These are phyloP conservation scores for Acromyrmex heyeri DNA, from an alignment of 1,140 invertebrate species.

Conservation along the genomic window DNA sequence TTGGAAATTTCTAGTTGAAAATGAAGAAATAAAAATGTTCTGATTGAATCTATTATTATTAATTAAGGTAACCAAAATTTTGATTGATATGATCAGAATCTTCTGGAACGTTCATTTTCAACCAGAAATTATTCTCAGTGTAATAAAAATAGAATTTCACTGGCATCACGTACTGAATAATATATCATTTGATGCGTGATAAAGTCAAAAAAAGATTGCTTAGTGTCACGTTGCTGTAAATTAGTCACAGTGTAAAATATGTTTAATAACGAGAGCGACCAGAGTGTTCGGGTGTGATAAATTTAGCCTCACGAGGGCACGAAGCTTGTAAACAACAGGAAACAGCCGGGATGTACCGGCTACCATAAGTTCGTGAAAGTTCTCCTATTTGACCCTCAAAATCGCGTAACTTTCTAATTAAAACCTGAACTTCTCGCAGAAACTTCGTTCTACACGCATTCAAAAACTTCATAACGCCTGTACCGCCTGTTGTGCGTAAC, in stretches of 20 bases:
- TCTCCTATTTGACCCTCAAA: conserved; percentile 71
- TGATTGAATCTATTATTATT: too few species aligned
- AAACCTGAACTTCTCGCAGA: conserved; percentile 68
- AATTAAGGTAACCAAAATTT: too few species aligned
- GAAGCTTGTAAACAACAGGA: conserved; percentile 67
- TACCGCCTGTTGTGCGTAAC: conserved; percentile 53
- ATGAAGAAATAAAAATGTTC: too few species aligned
- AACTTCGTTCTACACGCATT: conserved; percentile 61
- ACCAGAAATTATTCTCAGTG: too few species aligned
- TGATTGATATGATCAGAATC: too few species aligned
- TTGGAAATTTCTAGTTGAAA: too few species aligned
- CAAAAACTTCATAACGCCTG: conserved; percentile 26
- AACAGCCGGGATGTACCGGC: conserved; percentile 21
- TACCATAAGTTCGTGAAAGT: conserved; percentile 24
- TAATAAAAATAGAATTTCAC: conserved; percentile 36
- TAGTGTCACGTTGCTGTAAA: background rate
- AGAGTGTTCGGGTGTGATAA: conserved; percentile 68
- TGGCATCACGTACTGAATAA: conserved; percentile 1
- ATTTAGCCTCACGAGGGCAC: conserved; percentile 48
- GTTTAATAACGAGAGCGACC: conserved; percentile 38
- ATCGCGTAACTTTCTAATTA: conserved; percentile 77
- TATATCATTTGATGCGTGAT: background rate
- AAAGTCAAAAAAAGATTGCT: background rate
- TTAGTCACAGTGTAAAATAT: conserved; percentile 20
- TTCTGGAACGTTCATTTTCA: too few species aligned